These are phyloP conservation scores for Corydoras maculifer DNA, from an alignment of 2,113 vertebrate species.

Conservation along the genomic window DNA sequence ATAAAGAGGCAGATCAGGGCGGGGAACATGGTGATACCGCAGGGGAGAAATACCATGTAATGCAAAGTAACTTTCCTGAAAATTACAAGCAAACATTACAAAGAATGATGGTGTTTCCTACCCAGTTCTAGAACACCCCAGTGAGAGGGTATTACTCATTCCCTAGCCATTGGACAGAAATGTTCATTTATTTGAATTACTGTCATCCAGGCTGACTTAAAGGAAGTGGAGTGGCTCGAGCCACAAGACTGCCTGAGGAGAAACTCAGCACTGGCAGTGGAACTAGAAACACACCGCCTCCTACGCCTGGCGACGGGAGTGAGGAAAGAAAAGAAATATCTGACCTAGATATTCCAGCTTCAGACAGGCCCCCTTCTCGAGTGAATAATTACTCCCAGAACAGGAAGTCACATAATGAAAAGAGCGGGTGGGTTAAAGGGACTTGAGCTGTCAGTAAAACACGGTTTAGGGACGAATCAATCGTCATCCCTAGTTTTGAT, in stretches of 20 bases:
- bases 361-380: slow-evolving; percentile 11
- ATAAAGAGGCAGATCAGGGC: neutral
- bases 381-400: slow-evolving; percentile 7
- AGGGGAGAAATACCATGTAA: slow-evolving; percentile 21
- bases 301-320: neutral
- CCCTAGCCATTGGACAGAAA: slow-evolving; percentile 38
- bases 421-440: neutral
- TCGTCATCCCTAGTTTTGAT: no score
- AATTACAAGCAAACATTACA: slow-evolving; percentile 24
- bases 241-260: slow-evolving; percentile 16
- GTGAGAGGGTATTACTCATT: slow-evolving; percentile 38
- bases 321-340: slow-evolving; percentile 5
- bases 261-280: slow-evolving; percentile 7
- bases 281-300: neutral
- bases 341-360: slow-evolving; percentile 17
- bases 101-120: slow-evolving; percentile 28
- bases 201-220: slow-evolving; percentile 16
- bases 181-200: slow-evolving; percentile 51
- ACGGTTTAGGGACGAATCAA: no score
- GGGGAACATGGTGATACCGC: slow-evolving; percentile 2
- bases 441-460: neutral
- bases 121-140: slow-evolving; percentile 6
- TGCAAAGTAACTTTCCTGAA: slow-evolving; percentile 20
- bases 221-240: neutral
- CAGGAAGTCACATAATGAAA: slow-evolving; percentile 5